Percentiles rank a stretch among this genome's conserved stretches.
Conservation (phyloP, 2,888 invertebrate species). For the Aleiodes alternator region DNA sequence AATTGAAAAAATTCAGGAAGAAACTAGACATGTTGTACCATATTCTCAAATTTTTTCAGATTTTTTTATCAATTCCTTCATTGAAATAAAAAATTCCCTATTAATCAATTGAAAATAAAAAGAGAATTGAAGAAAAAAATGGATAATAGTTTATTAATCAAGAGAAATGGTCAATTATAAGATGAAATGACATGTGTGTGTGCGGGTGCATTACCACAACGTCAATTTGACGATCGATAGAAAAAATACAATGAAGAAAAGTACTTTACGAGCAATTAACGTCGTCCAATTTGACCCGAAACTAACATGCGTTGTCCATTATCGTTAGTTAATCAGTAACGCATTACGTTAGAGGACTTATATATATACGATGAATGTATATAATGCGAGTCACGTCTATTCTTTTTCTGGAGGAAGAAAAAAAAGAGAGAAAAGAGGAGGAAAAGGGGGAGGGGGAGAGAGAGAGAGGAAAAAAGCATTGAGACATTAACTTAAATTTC, state of each 20-base stretch:
- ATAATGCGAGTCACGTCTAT: slow-evolving; percentile 40
- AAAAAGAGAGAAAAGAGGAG: slow-evolving; percentile 25
- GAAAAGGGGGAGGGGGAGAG: not conserved
- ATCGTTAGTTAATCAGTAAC: slow-evolving; percentile 53
- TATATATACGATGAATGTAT: slow-evolving; percentile 35
- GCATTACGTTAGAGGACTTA: slow-evolving; percentile 45
- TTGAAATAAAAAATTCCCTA: too few species aligned
- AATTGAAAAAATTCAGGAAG: too few species aligned
- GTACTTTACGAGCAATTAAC: slow-evolving; percentile 52
- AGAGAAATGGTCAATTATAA: slow-evolving; percentile 17
- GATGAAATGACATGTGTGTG: slow-evolving; percentile 34
- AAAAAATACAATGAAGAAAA: slow-evolving; percentile 39
- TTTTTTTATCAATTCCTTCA: too few species aligned
- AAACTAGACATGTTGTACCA: too few species aligned
- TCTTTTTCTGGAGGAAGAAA: slow-evolving; percentile 14
- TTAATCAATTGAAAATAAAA: too few species aligned
- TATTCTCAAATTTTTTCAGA: too few species aligned
- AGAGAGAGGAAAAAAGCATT: not conserved
- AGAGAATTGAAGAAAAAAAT: not conserved
- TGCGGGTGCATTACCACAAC: slow-evolving; percentile 16
- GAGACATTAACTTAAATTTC: too few species aligned
- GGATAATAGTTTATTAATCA: slow-evolving; percentile 1
- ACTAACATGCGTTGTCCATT: slow-evolving; percentile 56
- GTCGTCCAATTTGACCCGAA: slow-evolving; percentile 50
- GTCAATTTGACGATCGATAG: slow-evolving; percentile 28